These are phyloP conservation scores for Clarias fuscus DNA, from an alignment of 2,797 vertebrate species.

Conservation along the genomic window DNA sequence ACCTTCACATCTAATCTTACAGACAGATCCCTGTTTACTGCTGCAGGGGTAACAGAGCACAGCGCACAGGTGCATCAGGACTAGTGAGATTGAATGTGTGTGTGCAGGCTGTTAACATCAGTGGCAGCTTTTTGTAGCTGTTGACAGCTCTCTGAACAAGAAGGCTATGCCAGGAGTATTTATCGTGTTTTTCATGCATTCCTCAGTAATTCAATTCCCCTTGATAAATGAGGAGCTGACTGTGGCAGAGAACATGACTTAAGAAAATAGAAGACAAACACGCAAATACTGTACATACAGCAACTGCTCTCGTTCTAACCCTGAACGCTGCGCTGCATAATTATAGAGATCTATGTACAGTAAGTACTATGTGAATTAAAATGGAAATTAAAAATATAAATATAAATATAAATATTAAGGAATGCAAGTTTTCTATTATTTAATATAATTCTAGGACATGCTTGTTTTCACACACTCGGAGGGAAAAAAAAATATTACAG, in stretches of 20 bases:
- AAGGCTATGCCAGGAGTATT: neutral
- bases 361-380: neutral
- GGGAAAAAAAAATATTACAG: too few species aligned
- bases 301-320: neutral
- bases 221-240: neutral
- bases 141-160: constrained; percentile 22
- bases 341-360: neutral
- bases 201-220: neutral
- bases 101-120: constrained; percentile 22
- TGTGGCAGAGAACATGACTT: neutral
- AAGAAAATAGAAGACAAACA: neutral
- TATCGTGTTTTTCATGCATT: constrained; percentile 3
- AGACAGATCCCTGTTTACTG: constrained; percentile 28
- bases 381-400: neutral
- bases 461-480: neutral
- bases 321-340: too few species aligned
- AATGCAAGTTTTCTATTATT: neutral
- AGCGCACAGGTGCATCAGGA: constrained; percentile 23
- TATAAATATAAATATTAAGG: neutral
- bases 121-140: constrained; percentile 25
- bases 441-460: neutral
- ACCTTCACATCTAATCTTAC: constrained; percentile 21
- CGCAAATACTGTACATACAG: neutral
- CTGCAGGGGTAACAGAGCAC: constrained; percentile 11
- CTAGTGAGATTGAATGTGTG: constrained; percentile 12